Conservation (phyloP, 2,797 vertebrate species). For the Mionectes olivaceus region DNA sequence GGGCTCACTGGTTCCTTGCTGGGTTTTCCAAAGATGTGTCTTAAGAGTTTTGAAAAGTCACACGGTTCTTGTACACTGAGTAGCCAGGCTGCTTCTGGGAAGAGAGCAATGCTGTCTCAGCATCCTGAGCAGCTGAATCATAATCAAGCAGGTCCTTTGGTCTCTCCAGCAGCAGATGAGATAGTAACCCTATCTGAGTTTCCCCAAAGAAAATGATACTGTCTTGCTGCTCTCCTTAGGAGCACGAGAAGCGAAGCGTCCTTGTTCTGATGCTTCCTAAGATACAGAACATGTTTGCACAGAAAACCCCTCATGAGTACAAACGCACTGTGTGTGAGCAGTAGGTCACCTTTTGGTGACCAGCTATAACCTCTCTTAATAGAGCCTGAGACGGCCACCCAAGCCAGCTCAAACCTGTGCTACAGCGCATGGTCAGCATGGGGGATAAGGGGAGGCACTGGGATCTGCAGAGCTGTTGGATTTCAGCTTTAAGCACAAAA, state of each 20-base stretch:
- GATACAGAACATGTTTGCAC: not conserved
- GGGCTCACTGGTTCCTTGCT: not conserved
- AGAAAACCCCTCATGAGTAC: not conserved
- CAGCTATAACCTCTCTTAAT: not conserved
- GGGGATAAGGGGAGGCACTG: not conserved
- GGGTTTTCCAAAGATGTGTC: not conserved
- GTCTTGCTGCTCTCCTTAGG: not conserved
- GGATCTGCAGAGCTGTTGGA: not conserved
- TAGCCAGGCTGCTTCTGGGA: not conserved
- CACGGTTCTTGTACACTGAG: fast-evolving
- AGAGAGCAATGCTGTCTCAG: not conserved
- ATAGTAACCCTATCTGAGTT: not conserved
- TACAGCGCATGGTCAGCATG: fast-evolving
- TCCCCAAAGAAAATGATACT: not conserved
- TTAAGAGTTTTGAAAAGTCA: not conserved
- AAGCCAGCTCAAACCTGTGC: fast-evolving
- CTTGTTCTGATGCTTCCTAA: not conserved
- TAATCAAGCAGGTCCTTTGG: not conserved
- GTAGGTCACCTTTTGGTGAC: not conserved
- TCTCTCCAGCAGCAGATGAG: not conserved
- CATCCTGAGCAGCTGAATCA: not conserved
- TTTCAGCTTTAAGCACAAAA: not conserved
- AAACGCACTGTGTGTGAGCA: fast-evolving
- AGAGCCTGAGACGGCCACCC: not conserved
- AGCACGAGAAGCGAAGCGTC: not conserved